phyloP scores from a whole-genome alignment of 2,113 vertebrate species.

The Indicator indicator region DNA sequence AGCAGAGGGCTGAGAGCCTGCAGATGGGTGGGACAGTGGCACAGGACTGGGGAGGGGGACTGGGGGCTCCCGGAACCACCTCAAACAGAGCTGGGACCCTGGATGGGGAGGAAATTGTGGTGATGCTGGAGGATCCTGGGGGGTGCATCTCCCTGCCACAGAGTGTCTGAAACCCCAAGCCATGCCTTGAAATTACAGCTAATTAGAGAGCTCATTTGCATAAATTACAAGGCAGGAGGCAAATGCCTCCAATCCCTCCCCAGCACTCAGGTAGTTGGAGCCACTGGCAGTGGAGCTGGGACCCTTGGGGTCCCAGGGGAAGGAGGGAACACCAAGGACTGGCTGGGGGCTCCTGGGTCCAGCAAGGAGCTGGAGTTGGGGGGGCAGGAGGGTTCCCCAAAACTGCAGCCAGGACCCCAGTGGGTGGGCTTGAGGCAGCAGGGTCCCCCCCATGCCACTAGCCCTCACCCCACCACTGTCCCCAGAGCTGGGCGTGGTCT shows the following conservation, averaged over 20 bases:
- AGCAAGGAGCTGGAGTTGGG: rapidly evolving
- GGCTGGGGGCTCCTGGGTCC: background rate
- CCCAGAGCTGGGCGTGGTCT: background rate
- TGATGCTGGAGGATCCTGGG: slow-evolving; percentile 75
- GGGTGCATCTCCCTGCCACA: slow-evolving; percentile 79
- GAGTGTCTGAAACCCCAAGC: slow-evolving; percentile 81
- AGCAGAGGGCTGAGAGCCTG: rapidly evolving
- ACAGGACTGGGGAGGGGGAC: background rate
- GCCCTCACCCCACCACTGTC: rapidly evolving
- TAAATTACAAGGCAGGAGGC: slow-evolving; percentile 81
- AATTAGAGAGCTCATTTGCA: slow-evolving; percentile 86
- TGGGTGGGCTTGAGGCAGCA: background rate
- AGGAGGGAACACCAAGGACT: too few relatives aligned
- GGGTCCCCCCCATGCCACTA: rapidly evolving
- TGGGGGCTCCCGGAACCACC: background rate
- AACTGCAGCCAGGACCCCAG: rapidly evolving
- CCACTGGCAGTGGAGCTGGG: background rate
- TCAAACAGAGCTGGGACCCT: background rate
- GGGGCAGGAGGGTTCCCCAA: background rate
- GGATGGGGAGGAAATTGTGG: slow-evolving; percentile 77
- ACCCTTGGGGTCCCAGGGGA: background rate
- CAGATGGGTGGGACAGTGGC: rapidly evolving
- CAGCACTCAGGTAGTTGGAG: slow-evolving; percentile 76
- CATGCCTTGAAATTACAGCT: slow-evolving; percentile 84
- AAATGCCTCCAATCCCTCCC: slow-evolving; percentile 80